Conservation (phyloP, 2,797 vertebrate species). For the Pseudocheirus occidentalis region DNA sequence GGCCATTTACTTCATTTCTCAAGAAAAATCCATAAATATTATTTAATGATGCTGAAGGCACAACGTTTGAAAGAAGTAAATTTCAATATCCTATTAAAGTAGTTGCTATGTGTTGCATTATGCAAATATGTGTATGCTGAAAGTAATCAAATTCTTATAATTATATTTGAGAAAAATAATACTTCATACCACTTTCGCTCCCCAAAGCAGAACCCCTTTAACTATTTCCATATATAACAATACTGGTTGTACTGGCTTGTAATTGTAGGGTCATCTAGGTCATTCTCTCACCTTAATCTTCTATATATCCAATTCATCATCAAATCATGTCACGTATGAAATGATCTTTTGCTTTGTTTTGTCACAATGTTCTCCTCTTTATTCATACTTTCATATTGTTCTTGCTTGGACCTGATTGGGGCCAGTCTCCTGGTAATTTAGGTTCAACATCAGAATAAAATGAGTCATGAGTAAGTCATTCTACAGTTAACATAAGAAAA, state of each 20-base stretch:
- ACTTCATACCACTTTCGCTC: not conserved
- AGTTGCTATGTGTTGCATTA: not conserved
- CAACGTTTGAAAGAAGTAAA: not conserved
- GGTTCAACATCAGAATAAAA: not conserved
- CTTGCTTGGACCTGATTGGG: not conserved
- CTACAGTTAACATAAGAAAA: not conserved
- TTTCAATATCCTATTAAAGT: slow-evolving; percentile 8
- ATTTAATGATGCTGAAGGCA: not conserved
- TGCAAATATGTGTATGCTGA: not conserved
- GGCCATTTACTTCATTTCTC: not conserved
- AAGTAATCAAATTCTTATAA: not conserved
- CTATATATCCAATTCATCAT: not conserved
- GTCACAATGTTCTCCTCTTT: not conserved
- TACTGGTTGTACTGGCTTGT: not conserved
- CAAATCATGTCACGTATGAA: not conserved
- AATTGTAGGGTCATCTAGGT: not conserved
- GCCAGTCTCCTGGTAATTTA: not conserved
- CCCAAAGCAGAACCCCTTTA: not conserved
- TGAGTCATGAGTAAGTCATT: not conserved
- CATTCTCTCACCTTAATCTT: not conserved
- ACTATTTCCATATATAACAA: not conserved
- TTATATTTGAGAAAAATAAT: not conserved
- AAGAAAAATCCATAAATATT: not conserved
- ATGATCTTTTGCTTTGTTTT: not conserved
- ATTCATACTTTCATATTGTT: not conserved